Evolutionary conservation across 2,113 vertebrate genomes (phyloP), one percentile per base, ranked within the genome.

Genomic region (Ctenomys sociabilis): DNA sequence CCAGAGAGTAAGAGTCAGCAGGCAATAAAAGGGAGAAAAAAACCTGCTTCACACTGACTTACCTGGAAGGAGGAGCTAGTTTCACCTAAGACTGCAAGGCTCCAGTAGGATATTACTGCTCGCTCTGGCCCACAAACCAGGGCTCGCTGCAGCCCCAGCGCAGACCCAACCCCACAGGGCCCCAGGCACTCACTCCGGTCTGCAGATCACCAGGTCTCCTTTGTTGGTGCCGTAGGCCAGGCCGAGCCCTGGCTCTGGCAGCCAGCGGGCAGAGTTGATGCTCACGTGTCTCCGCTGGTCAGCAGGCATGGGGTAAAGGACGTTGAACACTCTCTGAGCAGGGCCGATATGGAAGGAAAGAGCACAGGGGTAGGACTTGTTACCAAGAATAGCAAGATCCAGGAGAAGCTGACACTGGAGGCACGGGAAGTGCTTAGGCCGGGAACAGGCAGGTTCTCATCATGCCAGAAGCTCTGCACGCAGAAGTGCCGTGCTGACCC

Each of bases 191-290:
- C 98, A 99, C 99, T 99, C 99, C 89, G 99, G 99, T 90, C 99
- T 98, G 97, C 99, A 99, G 96, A 99, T 99, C 98, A 99, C 99
- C 98, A 99, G 98, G 98, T 99, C 99, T 89, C 99, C 99, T 96
- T 99, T 99, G 98, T 99, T 99, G 98, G 99, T 99, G 88, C 99
- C 99, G 10, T 99, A 99, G 0, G 99, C 99, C 98, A 99, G 98
- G 94, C 99, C 99, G 86, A 99, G 99, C 49, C 99, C 99, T 0
- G 99, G 99, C 66, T 99, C 99, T 0, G 99, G 99, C 77, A 99
- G 99, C 99, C 99, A 99, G 89, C 99, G 99, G 80, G 99, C 99
- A 0, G 99, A 99, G 98, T 99, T 99, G 97, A 99, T 99, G 98
- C 99, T 99, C 98, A 99, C 99, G 0, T 99, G 99, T 98, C 99